Evolutionary conservation across 2,888 invertebrate genomes (phyloP), one percentile per base, ranked within the genome.

Genomic region (Acronicta alni): DNA sequence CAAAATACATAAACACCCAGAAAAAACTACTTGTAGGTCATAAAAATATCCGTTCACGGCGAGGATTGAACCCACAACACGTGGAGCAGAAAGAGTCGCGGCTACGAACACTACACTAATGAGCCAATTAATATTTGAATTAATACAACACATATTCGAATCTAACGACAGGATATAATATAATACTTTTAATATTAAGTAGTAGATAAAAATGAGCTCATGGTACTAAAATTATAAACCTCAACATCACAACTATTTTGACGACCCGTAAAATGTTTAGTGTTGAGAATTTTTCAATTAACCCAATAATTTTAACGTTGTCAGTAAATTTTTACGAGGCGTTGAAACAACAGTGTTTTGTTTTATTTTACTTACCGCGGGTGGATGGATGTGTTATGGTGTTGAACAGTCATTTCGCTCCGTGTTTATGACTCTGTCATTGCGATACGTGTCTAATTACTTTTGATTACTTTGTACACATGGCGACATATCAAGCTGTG

Each of bases 401-500:
- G n/a, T n/a, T n/a, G n/a, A 17, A 67, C 51, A 41, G 52, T 35
- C n/a, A 0, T 57, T 73, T 76, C 62, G 70, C 48, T 57, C 45
- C 64, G 59, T 64, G 52, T 76, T 75, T 65, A 71, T 47, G 63
- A 46, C 35, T 30, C 23, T 41, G 42, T 56, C 53, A 30, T 62
- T 56, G 51, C 7, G 23, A 45, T 45, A 52, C 30, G 10, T 44
- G 41, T n/a, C 38, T 72, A 64, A 64, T 75, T 58, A 67, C 42
- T 67, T 15, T 55, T 48, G 43, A 47, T 54, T 37, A 70, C 17
- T 51, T 49, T 23, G 30, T 54, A 23, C 6, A 1, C 7, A 23
- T 6, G n/a, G n/a, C n/a, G n/a, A n/a, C n/a, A n/a, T n/a, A n/a
- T n/a, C n/a, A n/a, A n/a, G n/a, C n/a, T n/a, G n/a, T n/a, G n/a